Evolutionary conservation across 2,888 invertebrate species (phyloP).

Genomic region (Drosophila borealis): DNA sequence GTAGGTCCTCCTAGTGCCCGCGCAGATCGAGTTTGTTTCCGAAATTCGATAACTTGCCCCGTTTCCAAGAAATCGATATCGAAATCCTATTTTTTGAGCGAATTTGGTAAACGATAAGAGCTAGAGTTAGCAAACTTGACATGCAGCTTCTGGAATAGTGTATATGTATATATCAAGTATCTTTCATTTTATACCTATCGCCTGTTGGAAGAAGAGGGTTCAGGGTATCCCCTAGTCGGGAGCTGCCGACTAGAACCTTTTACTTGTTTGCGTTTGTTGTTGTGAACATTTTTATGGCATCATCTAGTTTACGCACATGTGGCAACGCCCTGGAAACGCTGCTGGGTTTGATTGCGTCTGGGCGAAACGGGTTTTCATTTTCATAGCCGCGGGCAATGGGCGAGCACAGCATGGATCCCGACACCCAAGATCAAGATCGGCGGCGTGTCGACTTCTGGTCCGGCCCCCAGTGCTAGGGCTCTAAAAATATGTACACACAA

Average conservation of each 20-base stretch:
- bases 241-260: neutral
- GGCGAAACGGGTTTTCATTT: constrained; percentile 43
- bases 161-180: too few species aligned
- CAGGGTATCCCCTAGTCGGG: too few species aligned
- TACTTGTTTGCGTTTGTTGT: constrained; percentile 17
- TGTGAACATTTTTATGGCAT: constrained; percentile 62
- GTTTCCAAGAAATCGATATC: too few species aligned
- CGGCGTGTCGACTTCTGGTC: constrained; percentile 22
- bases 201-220: too few species aligned
- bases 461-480: constrained; percentile 33
- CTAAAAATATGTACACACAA: neutral
- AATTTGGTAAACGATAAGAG: too few species aligned
- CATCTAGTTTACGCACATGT: constrained; percentile 66
- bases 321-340: constrained; percentile 16
- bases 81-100: too few species aligned
- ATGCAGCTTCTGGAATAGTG: too few species aligned
- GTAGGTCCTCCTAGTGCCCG: too few species aligned
- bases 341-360: neutral
- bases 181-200: too few species aligned
- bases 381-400: constrained; percentile 11
- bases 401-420: constrained; percentile 4
- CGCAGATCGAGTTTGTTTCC: too few species aligned
- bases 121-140: too few species aligned
- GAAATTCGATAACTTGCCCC: too few species aligned
- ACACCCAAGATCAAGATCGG: constrained; percentile 12